Conservation (phyloP, 2,888 invertebrate genomes). For the Stictocephala bisonia region DNA sequence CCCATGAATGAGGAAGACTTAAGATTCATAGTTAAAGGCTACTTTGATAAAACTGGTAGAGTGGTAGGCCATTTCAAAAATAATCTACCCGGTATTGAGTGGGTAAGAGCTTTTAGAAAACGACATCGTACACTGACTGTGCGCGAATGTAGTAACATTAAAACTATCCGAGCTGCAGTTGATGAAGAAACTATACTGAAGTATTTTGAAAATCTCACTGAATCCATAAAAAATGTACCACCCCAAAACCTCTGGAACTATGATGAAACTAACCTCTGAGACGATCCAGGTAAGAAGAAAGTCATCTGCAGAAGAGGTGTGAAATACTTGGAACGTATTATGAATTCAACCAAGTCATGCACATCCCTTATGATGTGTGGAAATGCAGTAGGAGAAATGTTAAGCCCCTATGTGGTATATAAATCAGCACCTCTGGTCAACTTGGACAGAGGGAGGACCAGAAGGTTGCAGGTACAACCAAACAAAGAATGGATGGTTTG, state of each 20-base stretch:
- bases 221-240: constrained; percentile 47
- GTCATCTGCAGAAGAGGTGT: constrained; percentile 50
- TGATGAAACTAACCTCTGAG: constrained; percentile 61
- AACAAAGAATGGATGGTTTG: constrained; percentile 60
- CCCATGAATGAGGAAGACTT: no score
- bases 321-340: constrained; percentile 50
- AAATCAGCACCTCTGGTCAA: constrained; percentile 47
- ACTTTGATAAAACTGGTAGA: constrained; percentile 54
- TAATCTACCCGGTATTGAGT: constrained; percentile 54
- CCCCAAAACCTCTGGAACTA: constrained; percentile 57
- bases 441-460: constrained; percentile 52
- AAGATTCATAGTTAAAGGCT: constrained; percentile 55
- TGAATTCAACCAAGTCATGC: constrained; percentile 46
- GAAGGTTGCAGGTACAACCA: constrained; percentile 52
- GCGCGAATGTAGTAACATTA: constrained; percentile 51
- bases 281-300: constrained; percentile 59
- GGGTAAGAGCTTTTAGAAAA: constrained; percentile 54
- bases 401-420: constrained; percentile 54
- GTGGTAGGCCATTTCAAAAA: constrained; percentile 52
- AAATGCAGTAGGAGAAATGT: constrained; percentile 48
- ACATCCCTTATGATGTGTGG: constrained; percentile 52
- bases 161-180: constrained; percentile 56
- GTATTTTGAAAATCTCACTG: constrained; percentile 57
- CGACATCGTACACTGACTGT: constrained; percentile 52
- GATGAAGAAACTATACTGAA: no score